These are phyloP conservation scores for Linnaemya tessellans DNA, from an alignment of 2,888 invertebrate genomes.

Conservation along the genomic window DNA sequence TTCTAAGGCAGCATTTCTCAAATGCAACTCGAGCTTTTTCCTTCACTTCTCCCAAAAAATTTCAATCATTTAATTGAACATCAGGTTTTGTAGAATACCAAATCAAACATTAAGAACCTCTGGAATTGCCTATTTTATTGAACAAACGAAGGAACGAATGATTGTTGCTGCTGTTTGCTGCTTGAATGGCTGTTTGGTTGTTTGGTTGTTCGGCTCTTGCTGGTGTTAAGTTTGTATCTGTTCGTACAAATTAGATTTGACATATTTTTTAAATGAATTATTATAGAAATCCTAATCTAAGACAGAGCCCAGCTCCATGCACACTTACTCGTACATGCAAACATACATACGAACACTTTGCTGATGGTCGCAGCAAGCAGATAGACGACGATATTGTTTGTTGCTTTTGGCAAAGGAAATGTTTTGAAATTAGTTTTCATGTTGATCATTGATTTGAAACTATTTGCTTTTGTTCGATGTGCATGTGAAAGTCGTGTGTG, in stretches of 20 bases:
- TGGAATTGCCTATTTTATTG: constrained; percentile 41
- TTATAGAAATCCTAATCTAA: constrained; percentile 49
- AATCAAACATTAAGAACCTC: constrained; percentile 21
- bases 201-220: constrained; percentile 1
- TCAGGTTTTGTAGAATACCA: neutral
- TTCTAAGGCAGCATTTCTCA: constrained; percentile 28
- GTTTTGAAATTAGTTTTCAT: constrained; percentile 56
- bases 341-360: neutral
- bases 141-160: constrained; percentile 32
- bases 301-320: constrained; percentile 1
- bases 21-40: neutral
- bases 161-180: constrained; percentile 43
- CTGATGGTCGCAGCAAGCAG: neutral
- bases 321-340: neutral
- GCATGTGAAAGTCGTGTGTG: constrained; percentile 28
- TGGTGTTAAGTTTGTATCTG: constrained; percentile 73
- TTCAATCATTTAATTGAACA: neutral
- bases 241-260: constrained; percentile 73
- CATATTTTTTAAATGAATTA: constrained; percentile 69
- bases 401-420: constrained; percentile 60
- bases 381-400: neutral
- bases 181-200: neutral
- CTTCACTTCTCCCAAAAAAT: neutral
- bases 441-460: constrained; percentile 13
- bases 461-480: constrained; percentile 16